phyloP scores from a whole-genome alignment of 2,797 vertebrate species.

The Rhynchonycteris naso region DNA sequence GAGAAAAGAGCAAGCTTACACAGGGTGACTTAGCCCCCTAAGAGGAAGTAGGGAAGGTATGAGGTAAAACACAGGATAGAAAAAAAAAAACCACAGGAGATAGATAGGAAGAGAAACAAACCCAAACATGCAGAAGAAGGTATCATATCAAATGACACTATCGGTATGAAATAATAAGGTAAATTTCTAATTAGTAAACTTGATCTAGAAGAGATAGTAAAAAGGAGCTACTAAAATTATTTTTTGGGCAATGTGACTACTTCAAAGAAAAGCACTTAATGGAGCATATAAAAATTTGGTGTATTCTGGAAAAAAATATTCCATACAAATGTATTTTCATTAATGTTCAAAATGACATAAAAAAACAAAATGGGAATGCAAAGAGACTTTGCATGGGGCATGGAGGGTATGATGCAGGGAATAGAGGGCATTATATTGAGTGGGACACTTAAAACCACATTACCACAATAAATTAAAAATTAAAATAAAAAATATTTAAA shows the following conservation, averaged over 20 bases:
- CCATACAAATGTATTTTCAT: background rate
- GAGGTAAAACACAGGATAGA: background rate
- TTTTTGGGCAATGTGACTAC: background rate
- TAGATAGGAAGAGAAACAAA: background rate
- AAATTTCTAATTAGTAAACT: background rate
- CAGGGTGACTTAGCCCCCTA: background rate
- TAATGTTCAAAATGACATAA: background rate
- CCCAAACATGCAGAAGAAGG: background rate
- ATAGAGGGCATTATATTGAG: too few species aligned
- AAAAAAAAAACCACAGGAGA: fast-evolving
- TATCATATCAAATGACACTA: background rate
- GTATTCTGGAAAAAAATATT: background rate
- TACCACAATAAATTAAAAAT: too few species aligned
- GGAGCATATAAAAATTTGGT: background rate
- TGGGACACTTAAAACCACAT: too few species aligned
- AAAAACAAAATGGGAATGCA: background rate
- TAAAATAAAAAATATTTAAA: background rate
- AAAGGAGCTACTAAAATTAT: background rate
- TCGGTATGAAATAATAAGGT: background rate
- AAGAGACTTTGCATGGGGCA: too few species aligned
- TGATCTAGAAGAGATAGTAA: background rate
- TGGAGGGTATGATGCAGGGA: too few species aligned
- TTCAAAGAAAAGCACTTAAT: background rate
- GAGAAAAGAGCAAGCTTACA: background rate
- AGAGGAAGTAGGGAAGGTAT: background rate